phyloP scores from a whole-genome alignment of 2,113 vertebrate species.

The Blennius ocellaris region DNA sequence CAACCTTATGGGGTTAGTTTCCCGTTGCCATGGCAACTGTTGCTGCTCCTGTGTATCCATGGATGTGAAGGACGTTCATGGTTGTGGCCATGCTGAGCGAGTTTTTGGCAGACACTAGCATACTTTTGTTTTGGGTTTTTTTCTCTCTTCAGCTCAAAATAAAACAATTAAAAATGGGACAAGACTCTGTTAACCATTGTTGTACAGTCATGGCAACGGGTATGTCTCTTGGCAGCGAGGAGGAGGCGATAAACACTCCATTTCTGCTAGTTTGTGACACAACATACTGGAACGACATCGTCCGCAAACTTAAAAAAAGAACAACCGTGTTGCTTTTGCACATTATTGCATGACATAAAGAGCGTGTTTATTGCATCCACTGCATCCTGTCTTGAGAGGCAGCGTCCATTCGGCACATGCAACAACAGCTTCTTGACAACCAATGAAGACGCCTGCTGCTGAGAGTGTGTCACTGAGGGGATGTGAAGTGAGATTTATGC shows the following conservation, averaged over 20 bases:
- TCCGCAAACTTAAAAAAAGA: neutral
- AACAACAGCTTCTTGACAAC: neutral
- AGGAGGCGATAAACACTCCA: neutral
- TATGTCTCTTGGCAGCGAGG: too few species aligned
- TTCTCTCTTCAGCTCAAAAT: constrained; percentile 19
- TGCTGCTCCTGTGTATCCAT: constrained; percentile 29
- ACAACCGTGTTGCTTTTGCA: neutral
- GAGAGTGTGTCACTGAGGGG: constrained; percentile 1
- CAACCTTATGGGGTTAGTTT: constrained; percentile 48
- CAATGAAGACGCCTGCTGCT: constrained; percentile 7
- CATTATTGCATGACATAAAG: neutral
- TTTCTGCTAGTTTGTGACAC: constrained; percentile 2
- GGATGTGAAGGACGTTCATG: constrained; percentile 38
- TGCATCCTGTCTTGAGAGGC: neutral
- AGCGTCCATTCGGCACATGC: constrained; percentile 5
- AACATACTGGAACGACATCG: neutral
- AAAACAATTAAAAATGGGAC: constrained; percentile 8
- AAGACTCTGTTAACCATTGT: too few species aligned
- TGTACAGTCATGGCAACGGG: too few species aligned
- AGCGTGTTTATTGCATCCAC: neutral
- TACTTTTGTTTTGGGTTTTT: too few species aligned
- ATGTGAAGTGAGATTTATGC: neutral
- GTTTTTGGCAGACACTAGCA: constrained; percentile 33
- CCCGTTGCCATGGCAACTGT: constrained; percentile 66
- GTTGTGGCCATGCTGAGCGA: constrained; percentile 22